Percentiles rank a stretch among this genome's conserved stretches.
These are phyloP conservation scores for Venustaconcha ellipsiformis DNA, from an alignment of 1,140 invertebrate genomes.

Conservation along the genomic window DNA sequence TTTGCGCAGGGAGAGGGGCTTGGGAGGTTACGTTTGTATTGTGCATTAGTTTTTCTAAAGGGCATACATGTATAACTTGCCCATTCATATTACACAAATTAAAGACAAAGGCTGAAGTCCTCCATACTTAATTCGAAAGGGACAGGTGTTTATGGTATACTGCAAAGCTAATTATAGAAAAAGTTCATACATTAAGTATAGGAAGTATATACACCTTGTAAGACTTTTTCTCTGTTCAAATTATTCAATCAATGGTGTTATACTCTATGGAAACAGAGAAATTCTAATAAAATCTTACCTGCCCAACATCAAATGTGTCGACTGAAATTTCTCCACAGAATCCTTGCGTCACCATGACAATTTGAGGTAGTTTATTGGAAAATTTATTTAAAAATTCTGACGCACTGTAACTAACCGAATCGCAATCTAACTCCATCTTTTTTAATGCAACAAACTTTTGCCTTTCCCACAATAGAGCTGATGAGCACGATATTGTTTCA, in stretches of 20 bases:
- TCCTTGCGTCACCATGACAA: conserved; percentile 16
- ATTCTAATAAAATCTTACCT: not conserved
- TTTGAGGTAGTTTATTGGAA: conserved; percentile 1
- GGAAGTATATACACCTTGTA: not conserved
- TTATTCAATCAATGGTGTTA: not conserved
- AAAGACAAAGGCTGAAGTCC: too few relatives aligned
- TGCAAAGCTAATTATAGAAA: not conserved
- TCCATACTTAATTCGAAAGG: too few relatives aligned
- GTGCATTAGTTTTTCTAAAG: too few relatives aligned
- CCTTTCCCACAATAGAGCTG: too few relatives aligned
- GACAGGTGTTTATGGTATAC: not conserved
- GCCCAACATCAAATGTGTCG: conserved; percentile 12
- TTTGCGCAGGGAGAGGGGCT: too few relatives aligned
- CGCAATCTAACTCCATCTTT: conserved; percentile 6
- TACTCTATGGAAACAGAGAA: not conserved
- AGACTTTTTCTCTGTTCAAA: not conserved
- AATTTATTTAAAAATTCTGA: conserved; percentile 20
- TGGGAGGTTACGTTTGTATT: too few relatives aligned
- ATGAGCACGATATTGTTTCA: too few relatives aligned
- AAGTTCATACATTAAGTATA: not conserved
- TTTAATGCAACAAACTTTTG: too few relatives aligned
- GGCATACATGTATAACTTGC: too few relatives aligned
- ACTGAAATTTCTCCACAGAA: conserved; percentile 13
- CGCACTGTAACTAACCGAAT: conserved; percentile 14
- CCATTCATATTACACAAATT: too few relatives aligned